Conservation (phyloP, 1,140 invertebrate genomes). For the Tetragnatha versicolor region DNA sequence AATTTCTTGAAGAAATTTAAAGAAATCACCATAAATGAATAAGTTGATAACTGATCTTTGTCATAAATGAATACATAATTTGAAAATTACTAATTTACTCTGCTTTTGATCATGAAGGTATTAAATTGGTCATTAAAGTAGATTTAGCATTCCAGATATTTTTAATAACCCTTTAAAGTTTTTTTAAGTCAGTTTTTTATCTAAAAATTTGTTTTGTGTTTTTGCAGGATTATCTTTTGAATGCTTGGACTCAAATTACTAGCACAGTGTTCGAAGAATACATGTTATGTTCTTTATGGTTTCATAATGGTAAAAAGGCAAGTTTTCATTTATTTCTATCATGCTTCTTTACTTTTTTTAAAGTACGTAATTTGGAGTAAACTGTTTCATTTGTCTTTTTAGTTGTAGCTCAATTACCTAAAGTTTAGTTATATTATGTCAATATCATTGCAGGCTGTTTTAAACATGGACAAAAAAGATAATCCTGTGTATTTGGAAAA, state of each 20-base stretch:
- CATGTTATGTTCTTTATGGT: constrained; percentile 80
- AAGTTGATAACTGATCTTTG: too few species aligned
- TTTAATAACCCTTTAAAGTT: not conserved
- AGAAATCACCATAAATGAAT: too few species aligned
- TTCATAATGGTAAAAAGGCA: constrained; percentile 83
- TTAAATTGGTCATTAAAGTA: not conserved
- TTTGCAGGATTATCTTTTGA: constrained; percentile 74
- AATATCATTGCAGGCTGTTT: constrained; percentile 64
- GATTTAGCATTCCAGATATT: not conserved
- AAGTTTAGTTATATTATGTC: not conserved
- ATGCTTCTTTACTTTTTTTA: not conserved
- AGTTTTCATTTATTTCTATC: constrained; percentile 31
- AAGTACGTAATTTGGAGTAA: not conserved
- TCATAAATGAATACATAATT: too few species aligned
- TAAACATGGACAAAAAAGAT: constrained; percentile 81
- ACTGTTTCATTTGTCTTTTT: not conserved
- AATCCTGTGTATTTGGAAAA: constrained; percentile 82
- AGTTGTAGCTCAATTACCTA: not conserved
- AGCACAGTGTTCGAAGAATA: constrained; percentile 72
- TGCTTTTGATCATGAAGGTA: not conserved
- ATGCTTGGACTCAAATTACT: constrained; percentile 74
- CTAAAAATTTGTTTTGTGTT: not conserved
- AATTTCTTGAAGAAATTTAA: too few species aligned
- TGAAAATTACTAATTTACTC: too few species aligned
- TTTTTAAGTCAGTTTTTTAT: not conserved